Evolutionary conservation across 2,113 vertebrate genomes (phyloP).

Genomic region (Colinus virginianus): DNA sequence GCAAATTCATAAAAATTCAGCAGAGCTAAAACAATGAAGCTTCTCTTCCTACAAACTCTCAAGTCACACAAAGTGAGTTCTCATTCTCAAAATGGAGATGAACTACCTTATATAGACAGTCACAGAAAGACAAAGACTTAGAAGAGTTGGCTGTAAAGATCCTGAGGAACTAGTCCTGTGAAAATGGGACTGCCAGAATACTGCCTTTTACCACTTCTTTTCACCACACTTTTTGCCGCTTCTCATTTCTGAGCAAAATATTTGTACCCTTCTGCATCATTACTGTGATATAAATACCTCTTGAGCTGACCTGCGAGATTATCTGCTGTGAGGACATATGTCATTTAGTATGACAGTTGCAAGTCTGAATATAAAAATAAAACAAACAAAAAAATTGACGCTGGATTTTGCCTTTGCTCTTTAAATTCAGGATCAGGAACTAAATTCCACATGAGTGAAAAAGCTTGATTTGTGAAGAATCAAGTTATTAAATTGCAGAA

Average conservation of each 20-base stretch:
- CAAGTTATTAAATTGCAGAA: not conserved
- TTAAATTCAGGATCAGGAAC: not conserved
- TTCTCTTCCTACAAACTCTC: not conserved
- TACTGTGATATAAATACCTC: conserved; percentile 30
- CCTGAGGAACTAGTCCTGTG: not conserved
- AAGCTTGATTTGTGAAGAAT: not conserved
- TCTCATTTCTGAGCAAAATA: conserved; percentile 13
- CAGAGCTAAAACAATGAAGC: not conserved
- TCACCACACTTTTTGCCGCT: not conserved
- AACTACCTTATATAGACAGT: not conserved
- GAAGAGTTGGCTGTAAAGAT: not conserved
- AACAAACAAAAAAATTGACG: not conserved
- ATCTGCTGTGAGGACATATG: not conserved
- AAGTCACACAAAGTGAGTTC: not conserved
- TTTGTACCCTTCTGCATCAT: not conserved
- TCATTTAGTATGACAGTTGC: not conserved
- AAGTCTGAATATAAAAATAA: not conserved
- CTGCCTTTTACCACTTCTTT: not conserved
- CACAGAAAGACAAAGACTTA: not conserved
- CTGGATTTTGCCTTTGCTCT: not conserved
- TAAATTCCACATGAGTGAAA: not conserved
- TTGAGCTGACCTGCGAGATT: not conserved
- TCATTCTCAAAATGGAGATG: accelerated
- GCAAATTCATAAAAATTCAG: not conserved
- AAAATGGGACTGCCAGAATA: not conserved